phyloP scores from a whole-genome alignment of 2,797 vertebrate species.

The Crax fasciolata region DNA sequence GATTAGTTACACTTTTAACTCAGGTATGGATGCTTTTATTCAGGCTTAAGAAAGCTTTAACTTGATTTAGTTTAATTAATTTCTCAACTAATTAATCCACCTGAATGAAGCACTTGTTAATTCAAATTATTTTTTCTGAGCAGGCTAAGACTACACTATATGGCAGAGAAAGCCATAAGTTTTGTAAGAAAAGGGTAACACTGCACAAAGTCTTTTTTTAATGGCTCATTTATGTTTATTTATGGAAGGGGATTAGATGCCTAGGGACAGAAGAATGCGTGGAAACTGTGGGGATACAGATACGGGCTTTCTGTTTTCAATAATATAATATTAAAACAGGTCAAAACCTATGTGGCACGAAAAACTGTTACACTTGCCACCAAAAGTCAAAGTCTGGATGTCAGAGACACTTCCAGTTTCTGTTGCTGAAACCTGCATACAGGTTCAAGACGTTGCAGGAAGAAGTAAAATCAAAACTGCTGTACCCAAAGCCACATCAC shows the following conservation, averaged over 20 bases:
- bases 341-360: background rate
- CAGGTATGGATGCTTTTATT: background rate
- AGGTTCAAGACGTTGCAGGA: background rate
- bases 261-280: background rate
- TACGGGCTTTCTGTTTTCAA: background rate
- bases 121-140: background rate
- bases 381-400: background rate
- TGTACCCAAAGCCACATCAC: background rate
- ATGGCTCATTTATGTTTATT: background rate
- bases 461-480: background rate
- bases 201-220: background rate
- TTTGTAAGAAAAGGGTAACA: background rate
- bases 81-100: slow-evolving; percentile 47
- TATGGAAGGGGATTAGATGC: background rate
- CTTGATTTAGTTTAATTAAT: background rate
- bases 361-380: background rate
- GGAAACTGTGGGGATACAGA: background rate
- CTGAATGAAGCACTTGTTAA: background rate
- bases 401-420: background rate
- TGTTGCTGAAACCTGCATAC: no score
- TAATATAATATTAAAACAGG: background rate
- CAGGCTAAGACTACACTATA: background rate
- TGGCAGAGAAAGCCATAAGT: background rate
- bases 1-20: slow-evolving; percentile 24
- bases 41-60: slow-evolving; percentile 20